Evolutionary conservation across 2,888 invertebrate genomes (phyloP), one percentile per base, ranked within the genome.

Genomic region (Tenthredo distinguenda): DNA sequence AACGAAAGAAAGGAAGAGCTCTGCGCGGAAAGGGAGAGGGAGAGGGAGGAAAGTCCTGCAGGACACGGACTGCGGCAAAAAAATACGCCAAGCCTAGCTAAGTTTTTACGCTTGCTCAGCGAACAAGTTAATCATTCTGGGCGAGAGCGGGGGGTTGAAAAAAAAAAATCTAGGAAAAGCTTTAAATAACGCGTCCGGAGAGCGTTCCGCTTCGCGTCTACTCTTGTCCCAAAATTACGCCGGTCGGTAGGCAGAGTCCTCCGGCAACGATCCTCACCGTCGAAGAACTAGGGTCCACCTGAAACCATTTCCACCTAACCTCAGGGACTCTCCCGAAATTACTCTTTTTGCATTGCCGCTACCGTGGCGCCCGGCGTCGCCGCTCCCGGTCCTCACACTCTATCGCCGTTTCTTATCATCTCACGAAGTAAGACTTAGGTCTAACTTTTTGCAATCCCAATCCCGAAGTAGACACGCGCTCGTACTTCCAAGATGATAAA

Each of bases 31-130:
- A 81, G 6, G n/a, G 21, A 12, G 79, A 26, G 26, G 26, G 26
- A 26, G 58, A 21, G n/a, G 18, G 37, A 58, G 34, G 58, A 81
- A 62, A 81, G 34, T 81, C 72, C 37, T 81, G 81, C 81, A 81
- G 37, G 77, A 77, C 81, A 50, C 31, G 34, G 77, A 31, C 18
- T 21, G 31, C 34, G 77, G 81, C 37, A 21, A 81, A 81, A 81
- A 81, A 81, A 81, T 81, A 58, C 81, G 81, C 62, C 37, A 65
- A 81, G 81, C 81, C 62, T 62, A 81, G 81, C 81, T 65, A 65
- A 81, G 81, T 81, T 83, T 83, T 83, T 83, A 50, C 83, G 83
- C 83, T 83, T 65, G 83, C 83, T 83, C 83, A 50, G 83, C 83
- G 83, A 47, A 83, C 83, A 71, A 83, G 83, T 83, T 83, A 83